A percentile compares a stretch with the other conserved stretches of the same genome.
Conservation (phyloP, 2,113 vertebrate species). For the Saccopteryx bilineata region DNA sequence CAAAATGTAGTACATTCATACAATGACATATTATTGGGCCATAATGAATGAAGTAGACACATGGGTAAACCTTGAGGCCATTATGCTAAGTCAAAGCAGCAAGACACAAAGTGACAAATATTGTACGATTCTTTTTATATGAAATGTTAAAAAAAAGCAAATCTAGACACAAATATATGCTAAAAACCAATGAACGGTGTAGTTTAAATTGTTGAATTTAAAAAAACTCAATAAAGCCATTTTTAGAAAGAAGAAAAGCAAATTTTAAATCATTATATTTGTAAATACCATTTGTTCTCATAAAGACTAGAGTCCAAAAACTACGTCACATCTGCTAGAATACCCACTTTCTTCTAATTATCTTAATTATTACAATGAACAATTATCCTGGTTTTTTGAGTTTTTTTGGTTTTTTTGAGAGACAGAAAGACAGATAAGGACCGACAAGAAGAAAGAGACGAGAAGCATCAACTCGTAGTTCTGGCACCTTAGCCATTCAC, state of each 20-base stretch:
- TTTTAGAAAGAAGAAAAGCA: background rate
- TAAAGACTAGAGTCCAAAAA: background rate
- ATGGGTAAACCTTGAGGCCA: background rate
- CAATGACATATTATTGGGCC: background rate
- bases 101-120: no score
- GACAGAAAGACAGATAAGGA: no score
- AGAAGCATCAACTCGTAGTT: no score
- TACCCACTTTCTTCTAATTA: slow-evolving; percentile 22
- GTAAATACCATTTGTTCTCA: background rate
- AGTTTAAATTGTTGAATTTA: slow-evolving; percentile 19
- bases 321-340: background rate
- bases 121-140: no score
- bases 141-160: background rate
- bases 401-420: no score
- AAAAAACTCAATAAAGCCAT: background rate
- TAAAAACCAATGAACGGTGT: background rate
- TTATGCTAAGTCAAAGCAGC: background rate
- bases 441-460: no score
- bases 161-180: background rate
- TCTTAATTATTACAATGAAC: background rate
- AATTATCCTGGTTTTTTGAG: background rate
- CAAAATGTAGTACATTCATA: background rate
- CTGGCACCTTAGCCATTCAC: no score
- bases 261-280: slow-evolving; percentile 36
- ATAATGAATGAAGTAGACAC: background rate